Base-by-base conservation (phyloP, 23 tunicate genomes). In the Styela clava region DNA sequence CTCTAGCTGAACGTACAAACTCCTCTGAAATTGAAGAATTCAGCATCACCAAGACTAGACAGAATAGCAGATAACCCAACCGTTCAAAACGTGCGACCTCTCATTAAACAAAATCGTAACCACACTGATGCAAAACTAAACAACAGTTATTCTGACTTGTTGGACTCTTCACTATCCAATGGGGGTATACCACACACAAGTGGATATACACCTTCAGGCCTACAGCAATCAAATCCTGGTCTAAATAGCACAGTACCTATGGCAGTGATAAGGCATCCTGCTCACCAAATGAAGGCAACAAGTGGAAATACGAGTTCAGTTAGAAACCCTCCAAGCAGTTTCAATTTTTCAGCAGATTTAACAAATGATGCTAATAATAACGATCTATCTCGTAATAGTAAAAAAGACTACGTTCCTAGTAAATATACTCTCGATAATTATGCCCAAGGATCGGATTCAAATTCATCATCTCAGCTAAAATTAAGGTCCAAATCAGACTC, bases 1-100 rank as follows among this genome's bases (percentile, higher is more conserved):
- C n/a, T n/a, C 16, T 34, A 71, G 77, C 20, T 74, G 63, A 52
- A 34, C 26, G 83, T 83, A 22, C 78, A 84, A 84, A 74, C 78
- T 33, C 88, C 86, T 23, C 24, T 62, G 31, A 84, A 84, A 72
- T 36, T 83, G 56, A 83, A 84, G 35, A 84, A 88, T 76, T 78
- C 94, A 2, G 94, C 88, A 2, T 88, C 94, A 12, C 94, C 94
- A 16, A 52, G 94, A 3, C 69, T 84, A 7, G 88, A 88, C 31
- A 84, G 85, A 1, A 29, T 88, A 33, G 78, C 85, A 19, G 65
- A 35, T 0, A 72, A 71, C 62, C 73, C 37, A 19, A 68, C 89
- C 12, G 84, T 64, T 29, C 85, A 79, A 7, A 83, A 86, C 22
- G 83, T 86, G 61, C 84, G 89, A 26, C 85, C 89, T 29, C 25